These are phyloP conservation scores for Sternotherus odoratus DNA, from an alignment of 2,797 vertebrate genomes.

Conservation along the genomic window DNA sequence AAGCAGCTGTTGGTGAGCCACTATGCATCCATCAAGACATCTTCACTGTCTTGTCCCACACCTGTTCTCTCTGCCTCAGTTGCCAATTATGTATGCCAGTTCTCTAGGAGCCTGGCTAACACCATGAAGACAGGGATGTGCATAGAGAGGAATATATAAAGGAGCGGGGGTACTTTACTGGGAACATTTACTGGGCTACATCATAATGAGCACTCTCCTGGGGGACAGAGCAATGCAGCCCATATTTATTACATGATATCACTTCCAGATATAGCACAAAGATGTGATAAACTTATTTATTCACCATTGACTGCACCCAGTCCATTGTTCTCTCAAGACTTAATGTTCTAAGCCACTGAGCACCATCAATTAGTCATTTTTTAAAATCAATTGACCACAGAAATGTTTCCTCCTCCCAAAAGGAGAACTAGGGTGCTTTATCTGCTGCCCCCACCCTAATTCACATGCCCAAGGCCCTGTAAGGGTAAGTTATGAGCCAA, in stretches of 20 bases:
- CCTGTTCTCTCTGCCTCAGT: not conserved
- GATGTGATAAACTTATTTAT: not conserved
- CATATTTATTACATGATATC: not conserved
- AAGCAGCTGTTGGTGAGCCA: not conserved
- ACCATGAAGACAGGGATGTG: not conserved
- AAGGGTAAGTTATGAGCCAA: not conserved
- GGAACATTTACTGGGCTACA: not conserved
- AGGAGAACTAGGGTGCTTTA: not conserved
- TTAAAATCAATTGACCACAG: not conserved
- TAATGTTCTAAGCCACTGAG: not conserved
- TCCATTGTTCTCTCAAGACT: not conserved
- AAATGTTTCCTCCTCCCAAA: not conserved
- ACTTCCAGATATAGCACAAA: not conserved
- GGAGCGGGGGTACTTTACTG: not conserved
- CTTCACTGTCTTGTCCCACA: not conserved
- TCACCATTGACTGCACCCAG: not conserved
- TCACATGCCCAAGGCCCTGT: not conserved
- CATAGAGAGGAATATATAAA: not conserved
- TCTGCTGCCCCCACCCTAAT: not conserved
- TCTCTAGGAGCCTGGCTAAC: not conserved
- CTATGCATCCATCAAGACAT: not conserved
- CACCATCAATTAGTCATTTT: not conserved
- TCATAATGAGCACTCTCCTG: not conserved
- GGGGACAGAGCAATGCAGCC: rapidly evolving
- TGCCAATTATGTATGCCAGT: not conserved